Percentiles rank a stretch among this genome's conserved stretches.
phyloP scores from a whole-genome alignment of 2,113 vertebrate genomes.

The Callorhinus ursinus region DNA sequence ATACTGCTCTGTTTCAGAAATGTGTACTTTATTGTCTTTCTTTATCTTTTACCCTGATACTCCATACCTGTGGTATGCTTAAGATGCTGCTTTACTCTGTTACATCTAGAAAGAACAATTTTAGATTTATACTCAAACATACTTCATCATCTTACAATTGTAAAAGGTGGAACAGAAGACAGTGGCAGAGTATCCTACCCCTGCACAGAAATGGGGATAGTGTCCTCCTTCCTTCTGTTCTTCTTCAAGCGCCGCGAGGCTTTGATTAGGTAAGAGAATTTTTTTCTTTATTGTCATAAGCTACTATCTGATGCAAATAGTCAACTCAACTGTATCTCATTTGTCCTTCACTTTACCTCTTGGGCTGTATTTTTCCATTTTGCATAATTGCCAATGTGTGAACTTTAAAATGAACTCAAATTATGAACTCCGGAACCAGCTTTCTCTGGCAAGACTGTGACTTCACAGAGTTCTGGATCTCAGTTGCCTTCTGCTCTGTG shows the following conservation, averaged over 20 bases:
- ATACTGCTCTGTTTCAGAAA: background rate
- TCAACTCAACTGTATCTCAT: background rate
- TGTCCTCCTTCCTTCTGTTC: background rate
- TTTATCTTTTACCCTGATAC: background rate
- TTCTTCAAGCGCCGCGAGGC: background rate
- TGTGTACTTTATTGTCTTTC: background rate
- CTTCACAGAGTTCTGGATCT: background rate
- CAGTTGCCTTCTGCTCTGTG: background rate
- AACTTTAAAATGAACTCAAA: constrained; percentile 9
- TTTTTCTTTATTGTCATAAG: background rate
- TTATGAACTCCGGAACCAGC: background rate
- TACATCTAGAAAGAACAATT: background rate
- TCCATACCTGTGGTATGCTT: background rate
- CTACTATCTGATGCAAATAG: background rate
- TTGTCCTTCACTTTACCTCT: background rate
- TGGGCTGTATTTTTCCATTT: background rate
- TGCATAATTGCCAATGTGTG: background rate
- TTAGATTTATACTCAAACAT: background rate
- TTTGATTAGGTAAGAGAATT: background rate
- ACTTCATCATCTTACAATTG: background rate
- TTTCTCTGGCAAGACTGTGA: background rate
- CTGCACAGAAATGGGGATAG: background rate
- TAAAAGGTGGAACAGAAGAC: background rate
- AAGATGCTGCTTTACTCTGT: background rate
- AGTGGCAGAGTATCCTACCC: background rate